A percentile compares a stretch with the other conserved stretches of the same genome.
Conservation (phyloP, 2,113 vertebrate species). For the Maccullochella peelii region DNA sequence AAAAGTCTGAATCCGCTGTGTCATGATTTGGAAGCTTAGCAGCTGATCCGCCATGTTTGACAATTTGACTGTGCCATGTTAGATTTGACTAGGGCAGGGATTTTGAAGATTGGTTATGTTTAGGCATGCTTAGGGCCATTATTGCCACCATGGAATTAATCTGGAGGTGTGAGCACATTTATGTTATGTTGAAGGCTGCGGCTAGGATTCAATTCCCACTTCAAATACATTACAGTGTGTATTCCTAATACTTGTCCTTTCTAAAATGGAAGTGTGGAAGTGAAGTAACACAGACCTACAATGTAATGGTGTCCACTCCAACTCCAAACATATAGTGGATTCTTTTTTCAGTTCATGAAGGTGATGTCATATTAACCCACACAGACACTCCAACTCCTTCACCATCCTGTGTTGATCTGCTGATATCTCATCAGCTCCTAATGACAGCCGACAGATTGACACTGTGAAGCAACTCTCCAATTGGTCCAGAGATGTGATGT, state of each 20-base stretch:
- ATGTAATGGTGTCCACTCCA: neutral
- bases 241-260: conserved; percentile 6
- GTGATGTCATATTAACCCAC: conserved; percentile 18
- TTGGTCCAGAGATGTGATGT: conserved; percentile 65
- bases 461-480: conserved; percentile 24
- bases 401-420: conserved; percentile 27
- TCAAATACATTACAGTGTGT: neutral
- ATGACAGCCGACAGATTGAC: conserved; percentile 61
- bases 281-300: neutral
- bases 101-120: conserved; percentile 37
- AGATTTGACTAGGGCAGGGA: conserved; percentile 24
- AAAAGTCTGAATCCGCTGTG: conserved; percentile 71
- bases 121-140: conserved; percentile 20
- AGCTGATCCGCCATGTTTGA: conserved; percentile 67
- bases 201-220: conserved; percentile 3
- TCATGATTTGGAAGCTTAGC: conserved; percentile 72
- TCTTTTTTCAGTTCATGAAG: neutral
- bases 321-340: neutral
- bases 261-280: conserved; percentile 23
- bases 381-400: conserved; percentile 19
- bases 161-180: conserved; percentile 15
- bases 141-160: conserved; percentile 36
- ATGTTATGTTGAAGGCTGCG: conserved; percentile 8
- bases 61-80: conserved; percentile 50
- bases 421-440: conserved; percentile 37